Evolutionary conservation across 2,888 invertebrate genomes (phyloP).

Genomic region (Oeneis ivallda): DNA sequence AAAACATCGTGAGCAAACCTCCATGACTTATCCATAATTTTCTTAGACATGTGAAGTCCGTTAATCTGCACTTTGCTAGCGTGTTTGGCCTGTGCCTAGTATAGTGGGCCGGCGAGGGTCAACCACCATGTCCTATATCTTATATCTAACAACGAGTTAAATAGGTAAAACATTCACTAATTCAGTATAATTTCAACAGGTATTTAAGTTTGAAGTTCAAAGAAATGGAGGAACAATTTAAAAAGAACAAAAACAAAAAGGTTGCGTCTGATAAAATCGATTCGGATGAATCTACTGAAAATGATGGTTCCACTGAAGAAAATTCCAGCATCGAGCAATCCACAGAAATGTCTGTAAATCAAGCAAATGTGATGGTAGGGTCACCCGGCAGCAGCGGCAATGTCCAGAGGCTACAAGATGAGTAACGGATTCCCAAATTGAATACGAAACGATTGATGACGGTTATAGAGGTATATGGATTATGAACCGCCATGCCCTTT

Average conservation of each 20-base stretch:
- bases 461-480: too few relatives aligned
- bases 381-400: constrained; percentile 70
- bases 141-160: too few relatives aligned
- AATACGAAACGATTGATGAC: background rate
- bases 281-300: constrained; percentile 28
- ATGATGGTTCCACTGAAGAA: constrained; percentile 44
- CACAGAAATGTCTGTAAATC: constrained; percentile 52
- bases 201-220: constrained; percentile 91
- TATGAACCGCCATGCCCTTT: background rate
- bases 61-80: too few relatives aligned
- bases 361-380: constrained; percentile 64
- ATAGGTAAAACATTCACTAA: background rate
- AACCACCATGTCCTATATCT: background rate
- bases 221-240: constrained; percentile 92
- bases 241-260: constrained; percentile 83
- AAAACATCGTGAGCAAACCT: too few relatives aligned
- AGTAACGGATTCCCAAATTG: constrained; percentile 22
- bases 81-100: too few relatives aligned
- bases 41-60: too few relatives aligned
- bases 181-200: constrained; percentile 64
- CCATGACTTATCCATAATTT: too few relatives aligned
- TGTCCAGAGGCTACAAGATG: constrained; percentile 64
- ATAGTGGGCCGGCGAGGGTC: background rate
- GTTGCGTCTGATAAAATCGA: constrained; percentile 49
- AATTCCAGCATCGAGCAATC: constrained; percentile 38